Percentiles rank a stretch among this genome's conserved stretches.
These are phyloP conservation scores for Zygaena filipendulae DNA, from an alignment of 2,888 invertebrate genomes.

Conservation along the genomic window DNA sequence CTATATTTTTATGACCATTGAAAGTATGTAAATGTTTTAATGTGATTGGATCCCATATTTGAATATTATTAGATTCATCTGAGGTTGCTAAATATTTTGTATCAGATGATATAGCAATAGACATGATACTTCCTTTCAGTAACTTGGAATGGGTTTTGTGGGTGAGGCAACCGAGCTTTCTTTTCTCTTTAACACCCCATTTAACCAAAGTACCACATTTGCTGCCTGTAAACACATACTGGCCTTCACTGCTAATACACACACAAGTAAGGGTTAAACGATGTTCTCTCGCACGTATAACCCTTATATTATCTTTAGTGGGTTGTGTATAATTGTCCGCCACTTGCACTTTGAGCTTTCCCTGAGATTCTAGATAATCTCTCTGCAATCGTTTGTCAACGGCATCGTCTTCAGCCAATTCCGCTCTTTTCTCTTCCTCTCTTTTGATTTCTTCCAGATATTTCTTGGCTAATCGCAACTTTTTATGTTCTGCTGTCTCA, in stretches of 20 bases:
- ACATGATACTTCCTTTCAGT: slow-evolving; percentile 65
- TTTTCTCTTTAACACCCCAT: slow-evolving; percentile 77
- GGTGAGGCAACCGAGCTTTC: slow-evolving; percentile 68
- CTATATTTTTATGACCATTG: slow-evolving; percentile 78
- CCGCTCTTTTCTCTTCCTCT: slow-evolving; percentile 78
- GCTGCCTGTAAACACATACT: slow-evolving; percentile 82
- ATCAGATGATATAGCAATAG: slow-evolving; percentile 81
- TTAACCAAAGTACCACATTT: slow-evolving; percentile 91
- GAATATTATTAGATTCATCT: slow-evolving; percentile 71
- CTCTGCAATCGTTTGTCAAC: slow-evolving; percentile 82
- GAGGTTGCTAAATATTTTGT: slow-evolving; percentile 79
- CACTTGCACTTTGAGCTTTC: slow-evolving; percentile 79
- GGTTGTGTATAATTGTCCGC: slow-evolving; percentile 69
- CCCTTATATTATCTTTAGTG: slow-evolving; percentile 37
- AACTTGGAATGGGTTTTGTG: slow-evolving; percentile 49
- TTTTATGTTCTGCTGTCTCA: slow-evolving; percentile 92
- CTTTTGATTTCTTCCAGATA: slow-evolving; percentile 88
- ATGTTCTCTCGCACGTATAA: slow-evolving; percentile 82
- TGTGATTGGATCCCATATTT: slow-evolving; percentile 85
- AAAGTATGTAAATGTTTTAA: slow-evolving; percentile 83
- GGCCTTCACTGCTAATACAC: slow-evolving; percentile 78
- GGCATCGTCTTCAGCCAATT: slow-evolving; percentile 72
- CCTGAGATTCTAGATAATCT: slow-evolving; percentile 88
- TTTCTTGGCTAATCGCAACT: slow-evolving; percentile 87
- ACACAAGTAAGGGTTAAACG: slow-evolving; percentile 82